Conservation (phyloP, 1,140 invertebrate species). For the Zaprionus ghesquierei region DNA sequence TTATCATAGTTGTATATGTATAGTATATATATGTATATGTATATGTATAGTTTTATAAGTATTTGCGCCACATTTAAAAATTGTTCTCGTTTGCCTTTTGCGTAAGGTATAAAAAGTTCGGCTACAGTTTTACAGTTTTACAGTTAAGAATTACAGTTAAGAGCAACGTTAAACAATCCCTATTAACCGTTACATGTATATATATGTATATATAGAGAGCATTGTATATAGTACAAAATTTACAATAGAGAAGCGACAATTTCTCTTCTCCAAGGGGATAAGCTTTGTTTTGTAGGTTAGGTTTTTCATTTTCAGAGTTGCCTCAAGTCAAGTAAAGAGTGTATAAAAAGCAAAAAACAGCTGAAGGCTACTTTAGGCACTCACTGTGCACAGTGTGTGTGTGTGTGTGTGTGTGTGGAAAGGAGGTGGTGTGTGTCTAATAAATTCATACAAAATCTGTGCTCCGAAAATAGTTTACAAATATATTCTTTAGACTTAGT, state of each 20-base stretch:
- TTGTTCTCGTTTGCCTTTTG: slow-evolving; percentile 51
- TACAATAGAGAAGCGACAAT: slow-evolving; percentile 70
- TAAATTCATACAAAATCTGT: slow-evolving; percentile 78
- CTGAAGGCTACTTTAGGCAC: slow-evolving; percentile 60
- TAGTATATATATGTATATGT: slow-evolving; percentile 11
- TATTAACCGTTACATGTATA: slow-evolving; percentile 18
- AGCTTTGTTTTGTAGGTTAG: not conserved
- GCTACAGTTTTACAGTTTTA: slow-evolving; percentile 68
- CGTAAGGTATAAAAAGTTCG: slow-evolving; percentile 75
- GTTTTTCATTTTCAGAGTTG: slow-evolving; percentile 24
- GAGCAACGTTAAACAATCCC: slow-evolving; percentile 40
- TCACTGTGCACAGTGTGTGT: slow-evolving; percentile 40
- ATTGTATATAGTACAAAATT: slow-evolving; percentile 81
- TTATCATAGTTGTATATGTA: slow-evolving; percentile 9
- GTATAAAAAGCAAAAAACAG: slow-evolving; percentile 68
- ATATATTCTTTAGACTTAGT: slow-evolving; percentile 77
- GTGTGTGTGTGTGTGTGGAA: slow-evolving; percentile 19
- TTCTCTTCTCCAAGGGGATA: slow-evolving; percentile 19
- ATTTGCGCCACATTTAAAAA: slow-evolving; percentile 38
- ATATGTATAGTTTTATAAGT: slow-evolving; percentile 2
- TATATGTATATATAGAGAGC: slow-evolving; percentile 41
- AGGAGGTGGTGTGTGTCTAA: slow-evolving; percentile 33
- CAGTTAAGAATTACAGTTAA: slow-evolving; percentile 65
- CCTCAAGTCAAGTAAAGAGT: slow-evolving; percentile 48
- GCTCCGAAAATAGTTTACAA: slow-evolving; percentile 79